These are phyloP conservation scores for Drosophila tanythrix DNA, from an alignment of 2,888 invertebrate genomes.

Conservation along the genomic window DNA sequence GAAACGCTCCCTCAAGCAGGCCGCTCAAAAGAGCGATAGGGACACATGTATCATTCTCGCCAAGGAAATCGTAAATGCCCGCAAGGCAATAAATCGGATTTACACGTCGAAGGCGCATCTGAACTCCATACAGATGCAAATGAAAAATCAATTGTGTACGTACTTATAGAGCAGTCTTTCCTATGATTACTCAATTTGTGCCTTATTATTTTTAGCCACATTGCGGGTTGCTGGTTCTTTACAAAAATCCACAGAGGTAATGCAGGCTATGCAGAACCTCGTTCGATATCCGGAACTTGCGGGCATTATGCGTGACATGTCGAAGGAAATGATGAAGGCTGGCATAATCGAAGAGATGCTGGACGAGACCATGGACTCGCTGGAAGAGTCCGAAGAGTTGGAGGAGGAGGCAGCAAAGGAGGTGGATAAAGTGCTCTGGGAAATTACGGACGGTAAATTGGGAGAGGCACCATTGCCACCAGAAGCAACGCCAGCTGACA, in stretches of 20 bases:
- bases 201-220: constrained; percentile 88
- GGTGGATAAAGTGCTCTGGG: constrained; percentile 96
- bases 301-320: constrained; percentile 98
- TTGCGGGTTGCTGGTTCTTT: constrained; percentile 96
- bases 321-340: constrained; percentile 99
- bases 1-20: constrained; percentile 96
- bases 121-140: constrained; percentile 97
- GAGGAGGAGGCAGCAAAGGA: constrained; percentile 98
- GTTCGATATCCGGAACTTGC: constrained; percentile 96
- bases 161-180: constrained; percentile 2
- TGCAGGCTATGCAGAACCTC: constrained; percentile 98
- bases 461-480: constrained; percentile 95
- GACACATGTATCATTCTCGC: constrained; percentile 97
- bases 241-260: constrained; percentile 98
- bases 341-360: constrained; percentile 99
- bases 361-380: constrained; percentile 97
- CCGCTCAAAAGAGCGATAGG: constrained; percentile 96
- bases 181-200: background rate
- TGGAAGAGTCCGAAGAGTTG: constrained; percentile 97
- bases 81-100: constrained; percentile 95
- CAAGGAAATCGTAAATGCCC: constrained; percentile 94
- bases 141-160: constrained; percentile 98
- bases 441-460: constrained; percentile 95
- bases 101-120: constrained; percentile 98
- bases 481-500: constrained; percentile 87